Conservation (phyloP, 2,797 vertebrate species). For the Botia kubotai region DNA sequence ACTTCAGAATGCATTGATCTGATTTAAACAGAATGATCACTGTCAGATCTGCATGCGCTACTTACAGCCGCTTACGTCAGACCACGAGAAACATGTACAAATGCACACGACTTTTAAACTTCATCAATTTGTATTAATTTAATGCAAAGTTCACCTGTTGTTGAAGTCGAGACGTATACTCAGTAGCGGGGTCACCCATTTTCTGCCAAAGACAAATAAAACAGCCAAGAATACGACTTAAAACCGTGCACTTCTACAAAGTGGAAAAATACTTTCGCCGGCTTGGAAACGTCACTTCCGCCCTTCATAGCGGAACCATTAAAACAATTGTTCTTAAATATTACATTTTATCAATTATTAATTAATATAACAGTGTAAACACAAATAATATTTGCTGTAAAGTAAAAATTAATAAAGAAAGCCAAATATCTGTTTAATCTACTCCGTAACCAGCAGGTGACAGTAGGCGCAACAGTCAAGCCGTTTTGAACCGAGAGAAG, state of each 20-base stretch:
- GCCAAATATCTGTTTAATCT: not conserved
- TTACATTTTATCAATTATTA: too few relatives aligned
- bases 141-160: slow-evolving; percentile 80
- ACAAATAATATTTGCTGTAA: not conserved
- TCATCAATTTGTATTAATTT: not conserved
- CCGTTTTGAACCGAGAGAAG: slow-evolving; percentile 1
- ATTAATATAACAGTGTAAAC: not conserved
- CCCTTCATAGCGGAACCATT: too few relatives aligned
- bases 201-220: not conserved
- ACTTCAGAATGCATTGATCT: not conserved
- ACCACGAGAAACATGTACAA: not conserved
- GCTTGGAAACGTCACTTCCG: slow-evolving; percentile 26
- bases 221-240: not conserved
- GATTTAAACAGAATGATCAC: not conserved
- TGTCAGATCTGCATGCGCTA: not conserved
- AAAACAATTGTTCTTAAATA: too few relatives aligned
- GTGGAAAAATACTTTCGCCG: not conserved
- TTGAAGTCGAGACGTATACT: slow-evolving; percentile 78
- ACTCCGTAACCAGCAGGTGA: slow-evolving; percentile 9
- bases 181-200: slow-evolving; percentile 80
- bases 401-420: not conserved
- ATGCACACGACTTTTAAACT: slow-evolving; percentile 9
- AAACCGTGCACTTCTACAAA: not conserved
- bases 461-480: not conserved
- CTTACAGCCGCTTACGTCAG: slow-evolving; percentile 4